phyloP scores from a whole-genome alignment of 2,797 vertebrate genomes.

The Tenualosa thibaudeaui region DNA sequence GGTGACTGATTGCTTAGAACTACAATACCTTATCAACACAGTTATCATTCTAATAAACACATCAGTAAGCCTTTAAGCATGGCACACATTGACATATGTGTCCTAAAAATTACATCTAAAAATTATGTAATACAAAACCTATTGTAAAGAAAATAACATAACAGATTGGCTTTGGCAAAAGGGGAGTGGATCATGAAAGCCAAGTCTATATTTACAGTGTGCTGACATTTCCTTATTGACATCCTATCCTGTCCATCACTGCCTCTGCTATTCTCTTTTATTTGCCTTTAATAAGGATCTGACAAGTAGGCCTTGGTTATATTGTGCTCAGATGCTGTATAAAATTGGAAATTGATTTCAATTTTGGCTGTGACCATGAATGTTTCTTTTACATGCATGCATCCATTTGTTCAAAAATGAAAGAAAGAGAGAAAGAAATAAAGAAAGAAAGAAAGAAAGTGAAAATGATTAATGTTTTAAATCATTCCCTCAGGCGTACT shows the following conservation, averaged over 20 bases:
- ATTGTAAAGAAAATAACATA: neutral
- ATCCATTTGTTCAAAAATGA: neutral
- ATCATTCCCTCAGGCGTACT: constrained; percentile 10
- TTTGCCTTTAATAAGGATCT: constrained; percentile 35
- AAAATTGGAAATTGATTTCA: constrained; percentile 51
- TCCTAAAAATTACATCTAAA: constrained; percentile 12
- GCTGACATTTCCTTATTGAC: constrained; percentile 38
- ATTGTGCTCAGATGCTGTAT: constrained; percentile 32
- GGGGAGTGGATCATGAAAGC: neutral
- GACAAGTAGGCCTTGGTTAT: constrained; percentile 24
- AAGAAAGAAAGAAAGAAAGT: neutral
- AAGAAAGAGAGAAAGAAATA: neutral
- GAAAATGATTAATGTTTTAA: constrained; percentile 29
- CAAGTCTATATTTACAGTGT: constrained; percentile 14
- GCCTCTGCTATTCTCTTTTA: constrained; percentile 30
- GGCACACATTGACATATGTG: neutral
- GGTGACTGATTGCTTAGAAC: neutral
- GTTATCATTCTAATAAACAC: neutral
- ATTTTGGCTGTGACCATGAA: constrained; percentile 30
- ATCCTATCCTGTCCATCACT: neutral
- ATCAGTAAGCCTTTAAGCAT: neutral
- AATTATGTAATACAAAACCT: neutral
- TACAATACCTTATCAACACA: neutral
- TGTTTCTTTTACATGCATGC: neutral
- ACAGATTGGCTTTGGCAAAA: constrained; percentile 7